Evolutionary conservation across 2,888 invertebrate species (phyloP), one percentile per base, ranked within the genome.

Genomic region (Syrphus vitripennis): DNA sequence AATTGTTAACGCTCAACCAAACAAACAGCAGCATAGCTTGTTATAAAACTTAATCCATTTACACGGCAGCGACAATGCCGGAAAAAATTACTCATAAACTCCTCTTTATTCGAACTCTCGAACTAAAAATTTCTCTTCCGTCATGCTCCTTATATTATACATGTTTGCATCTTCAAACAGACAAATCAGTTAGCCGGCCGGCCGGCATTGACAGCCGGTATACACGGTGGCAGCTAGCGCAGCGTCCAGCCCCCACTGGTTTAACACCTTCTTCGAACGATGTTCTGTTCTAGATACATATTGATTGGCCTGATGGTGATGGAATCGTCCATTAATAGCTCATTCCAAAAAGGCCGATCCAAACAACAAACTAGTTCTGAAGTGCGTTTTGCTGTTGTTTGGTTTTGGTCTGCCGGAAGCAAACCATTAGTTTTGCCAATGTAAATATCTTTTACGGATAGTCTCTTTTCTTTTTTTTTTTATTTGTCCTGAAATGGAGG

Each of bases 321-420:
- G 84, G 80, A 80, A 84, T 72, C 71, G 55, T 57, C 80, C 80
- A 80, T 84, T 80, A 72, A 84, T 84, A 84, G 76, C 65, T 45
- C 59, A 40, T 40, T 40, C 29, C 55, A n/a, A 34, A 65, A 76
- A 77, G 42, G 61, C 40, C 67, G 67, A 14, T 19, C 74, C 31
- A 21, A 40, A 53, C 40, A 34, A 14, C 50, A 24, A 84, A 84
- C 84, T 72, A 45, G 84, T 84, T 80, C 7, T 77, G 67, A 72
- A 76, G 72, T 77, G 84, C 75, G 48, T 80, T 80, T 80, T 57
- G 75, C 76, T 72, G 76, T 80, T 79, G 63, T 71, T 48, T 79
- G 63, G 50, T 34, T 67, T 76, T 53, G 34, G 75, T 55, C 80
- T 84, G 80, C 84, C 84, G 84, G 84, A 84, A 84, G 72, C 76